These are phyloP conservation scores for Helicorthomorpha holstii DNA, from an alignment of 1,140 invertebrate species.

Conservation along the genomic window DNA sequence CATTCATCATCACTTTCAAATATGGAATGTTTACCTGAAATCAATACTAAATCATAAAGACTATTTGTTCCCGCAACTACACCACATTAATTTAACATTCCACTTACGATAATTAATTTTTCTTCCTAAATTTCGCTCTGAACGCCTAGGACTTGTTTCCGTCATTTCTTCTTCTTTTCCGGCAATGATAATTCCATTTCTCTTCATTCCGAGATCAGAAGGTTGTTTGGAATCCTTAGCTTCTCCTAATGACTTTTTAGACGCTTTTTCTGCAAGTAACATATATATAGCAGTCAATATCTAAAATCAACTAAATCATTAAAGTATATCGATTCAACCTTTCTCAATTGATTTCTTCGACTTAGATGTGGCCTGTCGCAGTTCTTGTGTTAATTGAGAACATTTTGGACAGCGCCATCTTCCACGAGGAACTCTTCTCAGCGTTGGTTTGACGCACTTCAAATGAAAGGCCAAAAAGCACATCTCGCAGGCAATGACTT, in stretches of 20 bases:
- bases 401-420: slow-evolving; percentile 41
- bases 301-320: too few species aligned
- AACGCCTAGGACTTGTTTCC: not conserved
- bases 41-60: not conserved
- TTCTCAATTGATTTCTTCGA: too few species aligned
- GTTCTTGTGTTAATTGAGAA: slow-evolving; percentile 8
- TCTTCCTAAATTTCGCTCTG: not conserved
- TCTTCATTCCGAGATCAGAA: not conserved
- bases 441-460: slow-evolving; percentile 38
- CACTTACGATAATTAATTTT: not conserved
- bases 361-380: too few species aligned
- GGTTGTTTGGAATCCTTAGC: not conserved
- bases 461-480: slow-evolving; percentile 37
- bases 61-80: not conserved
- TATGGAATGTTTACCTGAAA: not conserved
- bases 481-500: not conserved
- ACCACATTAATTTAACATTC: not conserved
- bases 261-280: too few species aligned
- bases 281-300: too few species aligned
- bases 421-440: slow-evolving; percentile 36
- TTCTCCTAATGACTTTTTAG: not conserved
- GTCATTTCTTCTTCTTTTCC: not conserved
- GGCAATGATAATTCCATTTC: not conserved
- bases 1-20: not conserved
- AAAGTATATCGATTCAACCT: too few species aligned